These are phyloP conservation scores for Aurelia coerulea DNA, from an alignment of 30 jellyfish, hydroid and myxozoan species.

Conservation along the genomic window DNA sequence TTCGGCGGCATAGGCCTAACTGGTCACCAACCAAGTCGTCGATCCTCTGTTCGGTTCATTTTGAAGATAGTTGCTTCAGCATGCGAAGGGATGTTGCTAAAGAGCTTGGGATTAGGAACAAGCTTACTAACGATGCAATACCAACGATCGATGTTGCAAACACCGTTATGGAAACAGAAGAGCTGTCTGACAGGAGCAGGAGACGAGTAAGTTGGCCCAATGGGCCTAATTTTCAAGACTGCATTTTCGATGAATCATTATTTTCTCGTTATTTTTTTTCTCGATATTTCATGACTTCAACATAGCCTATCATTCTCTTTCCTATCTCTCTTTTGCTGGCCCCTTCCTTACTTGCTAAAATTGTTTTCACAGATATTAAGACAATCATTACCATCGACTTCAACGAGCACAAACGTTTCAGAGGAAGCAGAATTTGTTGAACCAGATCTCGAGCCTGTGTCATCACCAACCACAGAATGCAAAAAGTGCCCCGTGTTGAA, in stretches of 20 bases:
- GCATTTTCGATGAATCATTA: too few relatives aligned
- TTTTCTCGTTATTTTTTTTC: too few relatives aligned
- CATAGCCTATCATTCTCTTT: neutral
- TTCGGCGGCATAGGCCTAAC: neutral
- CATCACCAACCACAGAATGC: neutral
- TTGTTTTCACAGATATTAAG: neutral
- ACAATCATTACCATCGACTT: neutral
- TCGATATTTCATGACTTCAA: neutral
- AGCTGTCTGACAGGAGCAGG: neutral
- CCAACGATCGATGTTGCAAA: conserved; percentile 1
- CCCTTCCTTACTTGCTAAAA: neutral
- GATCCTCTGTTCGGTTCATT: neutral
- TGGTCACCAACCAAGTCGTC: neutral
- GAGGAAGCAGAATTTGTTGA: neutral
- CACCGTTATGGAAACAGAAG: neutral
- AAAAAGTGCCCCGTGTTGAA: neutral
- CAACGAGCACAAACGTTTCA: neutral
- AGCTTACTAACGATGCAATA: neutral
- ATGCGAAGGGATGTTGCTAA: neutral
- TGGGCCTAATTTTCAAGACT: too few relatives aligned
- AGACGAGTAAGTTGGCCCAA: neutral
- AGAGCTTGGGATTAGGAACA: neutral
- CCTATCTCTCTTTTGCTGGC: neutral
- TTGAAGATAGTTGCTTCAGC: neutral
- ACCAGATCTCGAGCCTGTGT: neutral